A percentile compares a stretch with the other conserved stretches of the same genome.
Evolutionary conservation across 1,140 invertebrate species (phyloP).

Genomic region (Aricia agestis): DNA sequence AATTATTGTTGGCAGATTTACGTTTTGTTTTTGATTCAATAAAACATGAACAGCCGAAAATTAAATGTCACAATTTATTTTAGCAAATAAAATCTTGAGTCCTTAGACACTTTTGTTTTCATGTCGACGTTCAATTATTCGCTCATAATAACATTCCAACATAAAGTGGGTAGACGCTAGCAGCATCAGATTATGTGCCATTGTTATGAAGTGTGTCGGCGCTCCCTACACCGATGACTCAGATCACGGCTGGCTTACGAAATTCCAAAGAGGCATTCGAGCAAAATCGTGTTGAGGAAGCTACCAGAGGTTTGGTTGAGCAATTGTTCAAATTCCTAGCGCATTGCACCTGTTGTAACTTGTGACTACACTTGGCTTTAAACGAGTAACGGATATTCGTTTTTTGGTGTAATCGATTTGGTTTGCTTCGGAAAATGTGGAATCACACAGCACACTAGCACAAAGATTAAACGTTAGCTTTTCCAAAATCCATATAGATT

Average conservation of each 20-base stretch:
- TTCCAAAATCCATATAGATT: too few species aligned
- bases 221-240: conserved; percentile 45
- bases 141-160: not conserved
- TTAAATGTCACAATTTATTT: too few species aligned
- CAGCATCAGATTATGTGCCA: conserved; percentile 17
- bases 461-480: too few species aligned
- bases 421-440: too few species aligned
- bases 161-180: not conserved
- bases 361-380: not conserved
- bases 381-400: not conserved
- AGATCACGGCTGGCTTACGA: conserved; percentile 46
- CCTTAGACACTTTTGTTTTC: not conserved
- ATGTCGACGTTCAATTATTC: not conserved
- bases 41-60: too few species aligned
- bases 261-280: conserved; percentile 46
- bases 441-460: too few species aligned
- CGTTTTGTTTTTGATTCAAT: too few species aligned
- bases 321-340: conserved; percentile 21
- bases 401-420: not conserved
- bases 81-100: not conserved
- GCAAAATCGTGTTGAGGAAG: conserved; percentile 31
- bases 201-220: conserved; percentile 30
- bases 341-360: not conserved
- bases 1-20: too few species aligned
- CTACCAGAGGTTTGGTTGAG: conserved; percentile 26